Evolutionary conservation across 1,140 invertebrate species (phyloP).

Genomic region (Colletes latitarsis): DNA sequence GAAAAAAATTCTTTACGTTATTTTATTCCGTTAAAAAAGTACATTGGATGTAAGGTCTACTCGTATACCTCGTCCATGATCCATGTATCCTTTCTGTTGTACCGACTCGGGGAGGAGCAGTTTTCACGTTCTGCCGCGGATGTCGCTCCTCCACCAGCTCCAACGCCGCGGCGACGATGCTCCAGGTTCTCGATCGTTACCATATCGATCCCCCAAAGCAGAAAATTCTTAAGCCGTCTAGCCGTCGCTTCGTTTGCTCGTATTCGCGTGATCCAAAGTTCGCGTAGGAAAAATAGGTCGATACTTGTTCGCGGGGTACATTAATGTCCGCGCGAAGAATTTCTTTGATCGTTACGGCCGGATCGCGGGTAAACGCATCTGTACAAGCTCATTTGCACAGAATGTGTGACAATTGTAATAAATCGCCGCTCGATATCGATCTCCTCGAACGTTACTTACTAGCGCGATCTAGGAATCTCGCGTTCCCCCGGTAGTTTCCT

Average conservation of each 20-base stretch:
- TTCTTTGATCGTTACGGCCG: neutral
- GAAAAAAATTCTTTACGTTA: no score
- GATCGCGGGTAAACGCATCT: neutral
- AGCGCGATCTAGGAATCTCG: conserved; percentile 59
- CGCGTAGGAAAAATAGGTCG: neutral
- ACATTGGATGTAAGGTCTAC: no score
- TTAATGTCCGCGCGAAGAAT: neutral
- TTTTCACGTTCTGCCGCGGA: conserved; percentile 25
- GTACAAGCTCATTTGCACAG: conserved; percentile 61
- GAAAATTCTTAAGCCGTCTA: conserved; percentile 1
- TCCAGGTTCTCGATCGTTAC: neutral
- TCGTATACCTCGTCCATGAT: neutral
- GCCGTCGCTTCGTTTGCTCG: neutral
- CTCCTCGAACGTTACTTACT: conserved; percentile 50
- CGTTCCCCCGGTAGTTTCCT: neutral
- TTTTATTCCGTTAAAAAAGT: no score
- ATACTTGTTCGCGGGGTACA: neutral
- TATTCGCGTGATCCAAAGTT: neutral
- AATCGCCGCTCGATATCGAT: conserved; percentile 60
- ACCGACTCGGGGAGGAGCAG: conserved; percentile 19
- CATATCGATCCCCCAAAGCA: neutral
- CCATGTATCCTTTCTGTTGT: conserved; percentile 47
- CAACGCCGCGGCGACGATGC: neutral
- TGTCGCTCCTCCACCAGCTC: conserved; percentile 20
- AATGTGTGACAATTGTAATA: conserved; percentile 61